Evolutionary conservation across 2,888 invertebrate genomes (phyloP).

Genomic region (Eurois occulta): DNA sequence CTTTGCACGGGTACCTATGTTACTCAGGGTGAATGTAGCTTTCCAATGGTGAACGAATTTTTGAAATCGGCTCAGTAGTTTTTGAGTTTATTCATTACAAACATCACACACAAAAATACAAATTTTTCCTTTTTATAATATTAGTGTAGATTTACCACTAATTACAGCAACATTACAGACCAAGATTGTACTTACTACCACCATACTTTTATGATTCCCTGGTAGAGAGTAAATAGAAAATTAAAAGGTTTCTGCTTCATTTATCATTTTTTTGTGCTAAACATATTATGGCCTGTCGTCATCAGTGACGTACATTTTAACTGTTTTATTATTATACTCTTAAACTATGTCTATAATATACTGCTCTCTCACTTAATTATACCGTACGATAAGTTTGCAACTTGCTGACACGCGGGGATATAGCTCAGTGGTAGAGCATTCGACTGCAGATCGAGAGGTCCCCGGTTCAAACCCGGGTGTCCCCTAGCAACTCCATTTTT

Average conservation of each 20-base stretch:
- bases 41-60: too few relatives aligned
- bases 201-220: conserved; percentile 17
- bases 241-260: conserved; percentile 1
- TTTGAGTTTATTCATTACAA: too few relatives aligned
- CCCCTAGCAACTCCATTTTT: conserved; percentile 69
- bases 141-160: too few relatives aligned
- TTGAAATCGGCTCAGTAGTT: too few relatives aligned
- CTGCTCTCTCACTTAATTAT: neutral
- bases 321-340: neutral
- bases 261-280: neutral
- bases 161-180: too few relatives aligned
- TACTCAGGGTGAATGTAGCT: too few relatives aligned
- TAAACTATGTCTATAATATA: neutral
- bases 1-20: too few relatives aligned
- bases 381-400: neutral
- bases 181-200: neutral
- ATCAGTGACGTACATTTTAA: neutral
- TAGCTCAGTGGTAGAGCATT: conserved; percentile 87
- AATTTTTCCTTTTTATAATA: too few relatives aligned
- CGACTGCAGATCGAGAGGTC: conserved; percentile 77
- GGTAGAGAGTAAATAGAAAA: conserved; percentile 19
- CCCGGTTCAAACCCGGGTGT: conserved; percentile 87
- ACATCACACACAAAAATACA: too few relatives aligned
- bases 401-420: conserved; percentile 73
- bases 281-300: neutral